Evolutionary conservation across 2,797 vertebrate genomes (phyloP).

Genomic region (Halcyon badia): DNA sequence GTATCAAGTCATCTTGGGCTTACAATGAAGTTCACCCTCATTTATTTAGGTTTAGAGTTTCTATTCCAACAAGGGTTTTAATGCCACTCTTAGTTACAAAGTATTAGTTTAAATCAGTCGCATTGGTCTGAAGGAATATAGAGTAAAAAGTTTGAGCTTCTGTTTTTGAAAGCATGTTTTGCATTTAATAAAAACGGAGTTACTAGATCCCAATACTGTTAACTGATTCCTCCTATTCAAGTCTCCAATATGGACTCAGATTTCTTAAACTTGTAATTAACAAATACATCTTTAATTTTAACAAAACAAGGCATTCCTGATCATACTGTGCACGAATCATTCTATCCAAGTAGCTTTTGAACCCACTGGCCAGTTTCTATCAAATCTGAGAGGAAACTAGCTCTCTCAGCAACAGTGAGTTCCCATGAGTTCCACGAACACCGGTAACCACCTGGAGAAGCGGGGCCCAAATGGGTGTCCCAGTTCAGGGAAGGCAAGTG

Average conservation of each 20-base stretch:
- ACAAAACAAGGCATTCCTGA: neutral
- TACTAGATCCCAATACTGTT: neutral
- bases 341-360: neutral
- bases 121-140: neutral
- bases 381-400: neutral
- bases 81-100: neutral
- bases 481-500: neutral
- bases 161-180: neutral
- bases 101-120: neutral
- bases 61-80: neutral
- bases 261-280: neutral
- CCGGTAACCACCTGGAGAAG: neutral
- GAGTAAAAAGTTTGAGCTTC: neutral
- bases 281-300: neutral
- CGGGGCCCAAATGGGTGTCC: rapidly evolving
- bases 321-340: rapidly evolving
- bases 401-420: neutral
- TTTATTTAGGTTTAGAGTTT: neutral
- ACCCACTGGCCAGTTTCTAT: neutral
- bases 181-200: neutral
- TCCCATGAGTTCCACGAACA: neutral
- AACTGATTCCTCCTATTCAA: neutral
- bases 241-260: neutral
- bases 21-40: neutral
- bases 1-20: neutral